phyloP scores from a whole-genome alignment of 2,888 invertebrate genomes.

The Nebria salina region DNA sequence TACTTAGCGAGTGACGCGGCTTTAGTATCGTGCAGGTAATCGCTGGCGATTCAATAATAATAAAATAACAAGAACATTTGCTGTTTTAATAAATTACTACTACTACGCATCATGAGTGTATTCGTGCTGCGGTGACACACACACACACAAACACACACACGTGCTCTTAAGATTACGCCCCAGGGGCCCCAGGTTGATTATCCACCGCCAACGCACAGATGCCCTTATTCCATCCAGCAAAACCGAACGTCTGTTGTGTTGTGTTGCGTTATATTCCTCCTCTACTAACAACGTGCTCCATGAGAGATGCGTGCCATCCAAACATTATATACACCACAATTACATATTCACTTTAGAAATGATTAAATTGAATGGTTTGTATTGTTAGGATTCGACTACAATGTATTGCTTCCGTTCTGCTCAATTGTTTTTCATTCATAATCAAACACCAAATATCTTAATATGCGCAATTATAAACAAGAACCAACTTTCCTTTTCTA shows the following conservation, averaged over 20 bases:
- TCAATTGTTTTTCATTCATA: no score
- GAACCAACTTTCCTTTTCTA: no score
- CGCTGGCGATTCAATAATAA: constrained; percentile 30
- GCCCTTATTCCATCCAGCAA: neutral
- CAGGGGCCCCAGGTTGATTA: constrained; percentile 5
- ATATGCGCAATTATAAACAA: no score
- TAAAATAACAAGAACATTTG: neutral
- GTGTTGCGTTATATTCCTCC: neutral
- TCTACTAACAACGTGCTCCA: neutral
- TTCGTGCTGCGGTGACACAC: constrained; percentile 9
- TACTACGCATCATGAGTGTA: neutral
- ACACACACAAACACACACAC: constrained; percentile 5
- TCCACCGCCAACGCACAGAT: constrained; percentile 7
- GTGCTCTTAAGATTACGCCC: constrained; percentile 2
- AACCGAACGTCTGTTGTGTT: neutral
- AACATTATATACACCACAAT: neutral
- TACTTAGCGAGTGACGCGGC: constrained; percentile 32
- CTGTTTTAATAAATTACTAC: constrained; percentile 39
- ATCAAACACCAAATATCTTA: no score
- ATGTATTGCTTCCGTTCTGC: neutral
- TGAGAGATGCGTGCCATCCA: neutral
- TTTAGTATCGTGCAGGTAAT: constrained; percentile 40
- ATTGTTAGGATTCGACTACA: neutral
- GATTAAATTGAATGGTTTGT: neutral
- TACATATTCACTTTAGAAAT: neutral